Base-by-base conservation (phyloP, 2,888 invertebrate genomes). In the Nemapogon koenigi region DNA sequence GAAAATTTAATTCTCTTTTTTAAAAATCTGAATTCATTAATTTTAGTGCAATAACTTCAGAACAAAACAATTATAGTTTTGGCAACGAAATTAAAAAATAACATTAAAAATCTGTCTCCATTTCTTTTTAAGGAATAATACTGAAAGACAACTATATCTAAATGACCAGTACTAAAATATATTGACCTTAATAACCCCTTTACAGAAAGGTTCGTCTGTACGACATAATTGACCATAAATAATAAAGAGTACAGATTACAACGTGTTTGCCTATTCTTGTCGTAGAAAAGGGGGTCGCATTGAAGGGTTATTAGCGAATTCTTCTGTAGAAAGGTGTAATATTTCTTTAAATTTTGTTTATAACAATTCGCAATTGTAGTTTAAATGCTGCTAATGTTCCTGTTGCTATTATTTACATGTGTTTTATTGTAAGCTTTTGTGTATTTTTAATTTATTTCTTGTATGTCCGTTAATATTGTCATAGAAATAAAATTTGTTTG, bases 211-310 rank as follows among this genome's bases (percentile, higher is more conserved):
- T 59, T 60, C 62, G 50, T 52, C 49, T 14, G 13, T 53, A 52
- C 56, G 62, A 67, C 67, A 69, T 76, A 76, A 76, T 75, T 76
- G 71, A 70, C 71, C 75, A 75, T 75, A 73, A 73, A 76, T 75
- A 73, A 72, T 53, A 55, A 29, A 58, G 14, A 33, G 27, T 19
- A 22, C 26, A 33, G 55, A 68, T 65, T 63, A 73, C 70, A 71
- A n/a, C 57, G 62, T 72, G 71, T 75, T 64, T 58, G 58, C 61
- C 60, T 55, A 39, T 36, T 25, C 27, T 27, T 25, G 8, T 11
- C 6, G 33, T 48, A 49, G 47, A 53, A 53, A 54, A 47, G 50
- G 59, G 61, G 52, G 49, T 43, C 47, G 16, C 11, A 11, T 8
- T 11, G 33, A 33, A 33, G 33, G 33, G 33, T 33, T 33, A 33